A percentile compares a stretch with the other conserved stretches of the same genome.
Evolutionary conservation across 2,113 vertebrate genomes (phyloP).

Genomic region (Megatriorchis doriae): DNA sequence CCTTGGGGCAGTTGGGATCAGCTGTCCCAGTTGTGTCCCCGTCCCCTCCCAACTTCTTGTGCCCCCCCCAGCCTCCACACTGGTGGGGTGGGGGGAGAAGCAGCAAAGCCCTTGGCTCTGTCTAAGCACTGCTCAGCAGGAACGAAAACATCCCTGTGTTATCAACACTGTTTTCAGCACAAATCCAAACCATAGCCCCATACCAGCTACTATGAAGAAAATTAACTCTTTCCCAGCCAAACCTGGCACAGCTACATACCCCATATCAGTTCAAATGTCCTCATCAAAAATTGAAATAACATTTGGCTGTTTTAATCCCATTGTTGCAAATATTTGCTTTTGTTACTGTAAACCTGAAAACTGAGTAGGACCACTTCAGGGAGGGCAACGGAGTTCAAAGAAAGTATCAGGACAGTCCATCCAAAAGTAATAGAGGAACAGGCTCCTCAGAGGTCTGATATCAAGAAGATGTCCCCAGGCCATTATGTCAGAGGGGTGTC

Average conservation of each 20-base stretch:
- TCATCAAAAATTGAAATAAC: background rate
- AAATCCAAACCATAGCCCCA: too few species aligned
- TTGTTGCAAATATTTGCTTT: background rate
- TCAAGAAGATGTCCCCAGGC: background rate
- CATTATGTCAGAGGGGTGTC: background rate
- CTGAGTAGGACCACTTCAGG: background rate
- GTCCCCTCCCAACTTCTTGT: too few species aligned
- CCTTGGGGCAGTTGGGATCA: too few species aligned
- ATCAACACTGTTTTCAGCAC: too few species aligned
- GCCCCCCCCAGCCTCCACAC: too few species aligned
- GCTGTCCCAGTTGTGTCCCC: too few species aligned
- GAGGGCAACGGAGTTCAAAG: background rate
- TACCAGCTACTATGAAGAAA: too few species aligned
- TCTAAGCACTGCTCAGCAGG: too few species aligned
- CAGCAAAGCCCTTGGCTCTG: too few species aligned
- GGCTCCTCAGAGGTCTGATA: background rate
- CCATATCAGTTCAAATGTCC: background rate
- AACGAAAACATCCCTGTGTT: rapidly evolving
- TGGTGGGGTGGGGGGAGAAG: too few species aligned
- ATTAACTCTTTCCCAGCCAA: too few species aligned
- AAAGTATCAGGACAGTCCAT: background rate
- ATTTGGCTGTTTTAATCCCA: background rate
- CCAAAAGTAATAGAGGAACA: rapidly evolving
- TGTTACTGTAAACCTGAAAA: background rate
- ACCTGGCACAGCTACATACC: background rate